phyloP scores from a whole-genome alignment of 2,888 invertebrate species.

The Meiosimyza decipiens region DNA sequence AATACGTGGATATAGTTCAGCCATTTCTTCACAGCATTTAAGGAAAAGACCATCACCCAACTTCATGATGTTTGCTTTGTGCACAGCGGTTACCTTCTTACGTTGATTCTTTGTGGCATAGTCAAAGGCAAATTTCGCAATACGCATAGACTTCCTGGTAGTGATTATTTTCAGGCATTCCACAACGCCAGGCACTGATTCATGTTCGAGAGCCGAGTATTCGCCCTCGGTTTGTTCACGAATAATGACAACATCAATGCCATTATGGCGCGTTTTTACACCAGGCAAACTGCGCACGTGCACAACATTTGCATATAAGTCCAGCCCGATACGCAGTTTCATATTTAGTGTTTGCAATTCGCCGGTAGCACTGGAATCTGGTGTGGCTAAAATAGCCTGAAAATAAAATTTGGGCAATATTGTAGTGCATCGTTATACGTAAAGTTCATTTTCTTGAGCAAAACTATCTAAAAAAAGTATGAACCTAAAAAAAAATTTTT shows the following conservation, averaged over 20 bases:
- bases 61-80: slow-evolving; percentile 99
- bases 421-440: no score
- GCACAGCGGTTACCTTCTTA: slow-evolving; percentile 98
- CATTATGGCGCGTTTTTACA: slow-evolving; percentile 84
- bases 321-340: slow-evolving; percentile 86
- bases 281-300: slow-evolving; percentile 94
- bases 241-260: slow-evolving; percentile 96
- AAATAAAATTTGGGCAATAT: neutral
- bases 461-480: no score
- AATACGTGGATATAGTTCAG: slow-evolving; percentile 91
- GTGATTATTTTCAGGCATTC: slow-evolving; percentile 98
- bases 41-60: slow-evolving; percentile 96
- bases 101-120: slow-evolving; percentile 94
- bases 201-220: slow-evolving; percentile 97
- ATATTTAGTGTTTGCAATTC: slow-evolving; percentile 93
- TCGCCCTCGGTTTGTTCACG: slow-evolving; percentile 99
- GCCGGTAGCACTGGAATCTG: slow-evolving; percentile 87
- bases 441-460: no score
- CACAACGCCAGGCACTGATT: slow-evolving; percentile 87
- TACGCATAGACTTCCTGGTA: slow-evolving; percentile 88
- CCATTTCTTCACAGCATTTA: slow-evolving; percentile 87
- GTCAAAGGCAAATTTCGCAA: slow-evolving; percentile 99
- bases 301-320: slow-evolving; percentile 94
- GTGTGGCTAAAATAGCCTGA: slow-evolving; percentile 84
- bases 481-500: no score